Base-by-base conservation (phyloP, 2,888 invertebrate species). In the Archips crataeganus region DNA sequence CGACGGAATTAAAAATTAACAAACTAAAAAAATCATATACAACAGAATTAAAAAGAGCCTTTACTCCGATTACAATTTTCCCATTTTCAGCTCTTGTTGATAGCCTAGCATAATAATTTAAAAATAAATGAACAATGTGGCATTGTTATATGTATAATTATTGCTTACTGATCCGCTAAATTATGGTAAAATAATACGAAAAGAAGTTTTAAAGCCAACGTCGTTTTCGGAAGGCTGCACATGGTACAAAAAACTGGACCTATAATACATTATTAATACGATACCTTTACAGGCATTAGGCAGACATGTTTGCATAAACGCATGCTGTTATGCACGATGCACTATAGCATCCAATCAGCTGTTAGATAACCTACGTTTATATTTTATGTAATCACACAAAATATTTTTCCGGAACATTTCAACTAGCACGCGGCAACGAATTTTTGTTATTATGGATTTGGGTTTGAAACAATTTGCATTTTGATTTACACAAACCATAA, bases 331-430 rank as follows among this genome's bases (percentile, higher is more conserved):
- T 63, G 51, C 51, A 54, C 61, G 10, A 57, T 57, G 57, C 57
- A 57, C 57, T 64, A 34, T 54, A 71, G 66, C 32, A 60, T 61
- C 60, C 45, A 65, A 54, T 65, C 64, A 68, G 39, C 13, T 51
- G 60, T 74, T 74, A 69, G 54, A 61, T 74, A 64, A 74, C 63
- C 5, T n/a, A 13, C 63, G 63, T 49, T 74, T 51, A 61, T 61
- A 63, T 59, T 69, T 71, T 74, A 74, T 65, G 54, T 74, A 74
- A 73, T 69, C 62, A 64, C 42, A 69, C n/a, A 68, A 64, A 68
- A 60, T 49, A 70, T 65, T 74, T 65, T 74, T 74, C 69, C 74
- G 74, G 69, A 61, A 74, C 60, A 69, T 13, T 34, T 15, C 54
- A 70, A 65, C 60, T 54, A 51, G 45, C 59, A 42, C 42, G 54